Percentiles rank a stretch among this genome's conserved stretches.
phyloP scores from a whole-genome alignment of 2,113 vertebrate species.

The Puntigrus tetrazona region DNA sequence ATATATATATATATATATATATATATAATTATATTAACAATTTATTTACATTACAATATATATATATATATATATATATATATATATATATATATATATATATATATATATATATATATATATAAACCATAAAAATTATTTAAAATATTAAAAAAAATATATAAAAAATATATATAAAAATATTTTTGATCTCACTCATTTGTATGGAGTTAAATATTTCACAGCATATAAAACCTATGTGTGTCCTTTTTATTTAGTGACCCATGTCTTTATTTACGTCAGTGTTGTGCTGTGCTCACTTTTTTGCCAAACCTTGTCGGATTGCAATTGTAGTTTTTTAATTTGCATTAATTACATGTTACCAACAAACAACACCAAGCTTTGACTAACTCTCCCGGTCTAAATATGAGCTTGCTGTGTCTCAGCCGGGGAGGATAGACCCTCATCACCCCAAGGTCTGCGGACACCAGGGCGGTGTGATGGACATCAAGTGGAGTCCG shows the following conservation, averaged over 20 bases:
- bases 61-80: no score
- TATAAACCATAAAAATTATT: no score
- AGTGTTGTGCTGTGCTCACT: neutral
- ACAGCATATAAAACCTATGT: neutral
- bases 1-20: no score
- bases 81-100: no score
- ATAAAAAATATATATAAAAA: no score
- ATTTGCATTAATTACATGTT: neutral
- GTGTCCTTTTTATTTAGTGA: neutral
- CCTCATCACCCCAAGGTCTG: constrained; percentile 85
- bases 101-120: no score
- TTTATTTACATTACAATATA: no score
- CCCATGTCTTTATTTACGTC: neutral
- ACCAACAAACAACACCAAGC: neutral
- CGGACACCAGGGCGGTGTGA: constrained; percentile 82
- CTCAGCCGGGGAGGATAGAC: constrained; percentile 75
- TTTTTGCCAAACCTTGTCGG: neutral
- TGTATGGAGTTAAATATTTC: neutral
- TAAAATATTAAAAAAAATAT: no score
- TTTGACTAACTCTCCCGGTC: no score
- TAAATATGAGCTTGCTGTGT: neutral
- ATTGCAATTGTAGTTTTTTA: neutral
- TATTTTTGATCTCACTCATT: no score
- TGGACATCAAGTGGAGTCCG: constrained; percentile 89
- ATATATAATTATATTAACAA: no score